Evolutionary conservation across 2,113 vertebrate genomes (phyloP), one percentile per base, ranked within the genome.

Genomic region (Cathartes aura): DNA sequence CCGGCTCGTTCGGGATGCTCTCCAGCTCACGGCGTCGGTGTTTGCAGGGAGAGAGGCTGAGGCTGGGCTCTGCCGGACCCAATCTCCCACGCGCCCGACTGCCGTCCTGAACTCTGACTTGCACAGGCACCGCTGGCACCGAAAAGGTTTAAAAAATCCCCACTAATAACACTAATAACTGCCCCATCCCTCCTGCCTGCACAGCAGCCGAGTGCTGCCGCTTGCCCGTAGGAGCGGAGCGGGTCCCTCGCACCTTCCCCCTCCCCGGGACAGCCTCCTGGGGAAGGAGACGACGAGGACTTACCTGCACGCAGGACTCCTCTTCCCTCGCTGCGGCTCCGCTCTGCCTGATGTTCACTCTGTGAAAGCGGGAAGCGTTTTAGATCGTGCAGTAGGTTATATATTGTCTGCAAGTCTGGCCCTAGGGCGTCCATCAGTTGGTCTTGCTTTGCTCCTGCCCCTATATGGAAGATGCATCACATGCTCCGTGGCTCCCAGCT

Each of bases 351-450:
- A 83, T 91, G 95, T 95, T 96, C 88, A 26, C 94, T 92, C 95
- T 90, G 78, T 91, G 97, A 45, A 95, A 96, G 92, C 90, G 97
- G 97, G 97, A 97, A 98, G 97, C 95, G 81, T 82, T 91, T 92
- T 63, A 96, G 96, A 96, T 94, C 73, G 48, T 95, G 97, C 94
- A 74, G 70, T 95, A 98, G 96, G 97, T 97, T 98, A 97, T 98
- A 97, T 98, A 97, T 98, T 97, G 97, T 97, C 98, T 97, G 96
- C 97, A 95, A 98, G 97, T 97, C 90, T 98, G 98, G 97, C 98
- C 98, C 95, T 97, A 98, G 98, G 98, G 98, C 96, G 96, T 96
- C 97, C 96, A 97, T 97, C 95, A 80, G 96, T 97, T 94, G 98
- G 98, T 96, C 97, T 96, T 97, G 96, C 93, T 96, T 96, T 97